Evolutionary conservation across 2,113 vertebrate species (phyloP), one percentile per base, ranked within the genome.

Genomic region (Nesoenas mayeri): DNA sequence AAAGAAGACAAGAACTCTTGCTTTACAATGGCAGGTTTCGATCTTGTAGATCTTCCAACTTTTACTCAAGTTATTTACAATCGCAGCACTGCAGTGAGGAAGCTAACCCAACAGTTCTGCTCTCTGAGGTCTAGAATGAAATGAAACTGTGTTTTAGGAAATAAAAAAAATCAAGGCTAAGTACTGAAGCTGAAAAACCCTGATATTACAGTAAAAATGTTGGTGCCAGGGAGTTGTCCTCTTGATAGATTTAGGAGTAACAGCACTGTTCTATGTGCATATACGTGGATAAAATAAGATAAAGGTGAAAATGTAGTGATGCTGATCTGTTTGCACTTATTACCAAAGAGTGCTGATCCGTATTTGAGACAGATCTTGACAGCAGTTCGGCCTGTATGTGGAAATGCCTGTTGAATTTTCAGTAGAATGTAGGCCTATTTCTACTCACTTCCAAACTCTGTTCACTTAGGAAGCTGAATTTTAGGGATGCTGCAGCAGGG

Each of bases 41-140:
- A 47, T 40, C 16, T 57, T 42, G 18, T 40, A 29, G 47, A 19
- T 78, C 78, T 66, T 32, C 32, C 11, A 34, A 26, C 40, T 77
- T 57, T 6, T 22, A 20, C 17, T 28, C 12, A 40, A 40, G 21
- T 15, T 56, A 44, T 48, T 74, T 79, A 21, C 12, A 51, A 36
- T 20, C 19, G 42, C 44, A 58, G 24, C 32, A 29, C 47, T 58
- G 31, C 42, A 75, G 78, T 70, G 47, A 84, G 78, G 56, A 91
- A 72, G 74, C 87, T 91, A 96, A 93, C 50, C 81, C 65, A 93
- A 78, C 69, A 95, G 78, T 95, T 91, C 65, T 69, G 7, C 6
- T 70, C 72, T 66, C 42, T 92, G 15, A 79, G 64, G 60, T 89
- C 91, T 94, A 86, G 77, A 66, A 91, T 69, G 78, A 93, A 96